Evolutionary conservation across 2,113 vertebrate genomes (phyloP), one percentile per base, ranked within the genome.

Genomic region (Rhagologus leucostigma): DNA sequence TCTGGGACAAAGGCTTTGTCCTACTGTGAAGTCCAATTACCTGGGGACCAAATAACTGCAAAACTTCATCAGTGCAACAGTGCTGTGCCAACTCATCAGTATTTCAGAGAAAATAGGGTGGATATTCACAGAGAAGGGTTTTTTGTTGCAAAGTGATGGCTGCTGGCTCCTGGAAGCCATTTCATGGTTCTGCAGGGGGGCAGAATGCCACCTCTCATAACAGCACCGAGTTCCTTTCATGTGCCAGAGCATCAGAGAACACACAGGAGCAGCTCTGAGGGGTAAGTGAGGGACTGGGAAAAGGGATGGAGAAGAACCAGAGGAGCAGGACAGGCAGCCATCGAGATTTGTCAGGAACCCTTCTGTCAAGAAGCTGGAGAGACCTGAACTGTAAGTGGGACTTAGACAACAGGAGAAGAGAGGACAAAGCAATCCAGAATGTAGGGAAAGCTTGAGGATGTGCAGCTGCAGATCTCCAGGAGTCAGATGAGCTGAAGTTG

Each of bases 211-310:
- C 30, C 27, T 39, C 71, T 30, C 35, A 5, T 8, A 44, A 13
- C 1, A 7, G 24, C 1, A 0, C 5, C 1, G 13, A 10, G 53
- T 0, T 22, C 18, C 64, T 22, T 13, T 27, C 33, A 1, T 2
- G 7, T 17, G 50, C 74, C 52, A 46, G 14, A 30, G 37, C 44
- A 68, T 4, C 60, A 39, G 17, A 24, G 32, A 56, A 41, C 3
- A 1, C 62, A 37, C 46, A 65, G 80, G 11, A 78, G 9, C 23
- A 9, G 21, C 3, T 68, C 11, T 19, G 47, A 73, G 47, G 55
- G 22, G 6, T 3, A 9, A 32, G 6, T 1, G 14, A 46, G 32
- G 64, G 9, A 3, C 33, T 11, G 42, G 75, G 60, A 32, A 32
- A 55, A 22, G 13, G 19, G 27, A 16, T 6, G 22, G 56, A 35